Evolutionary conservation across 2,113 vertebrate species (phyloP).

Genomic region (Halichoerus grypus): DNA sequence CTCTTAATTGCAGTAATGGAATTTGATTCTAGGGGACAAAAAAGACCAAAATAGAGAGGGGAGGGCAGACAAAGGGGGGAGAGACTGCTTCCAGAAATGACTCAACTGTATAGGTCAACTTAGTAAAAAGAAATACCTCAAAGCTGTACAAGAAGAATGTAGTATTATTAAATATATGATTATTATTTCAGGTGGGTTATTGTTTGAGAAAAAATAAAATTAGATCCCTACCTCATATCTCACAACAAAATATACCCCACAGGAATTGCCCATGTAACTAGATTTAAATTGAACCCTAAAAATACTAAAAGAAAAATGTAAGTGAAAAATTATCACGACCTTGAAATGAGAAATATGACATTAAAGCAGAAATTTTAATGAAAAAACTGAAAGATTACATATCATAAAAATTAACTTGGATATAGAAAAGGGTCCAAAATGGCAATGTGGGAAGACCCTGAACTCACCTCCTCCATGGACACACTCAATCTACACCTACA

Average conservation of each 20-base stretch:
- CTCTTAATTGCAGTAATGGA: conserved; percentile 34
- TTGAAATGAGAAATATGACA: conserved; percentile 29
- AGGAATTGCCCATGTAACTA: not conserved
- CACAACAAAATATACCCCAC: not conserved
- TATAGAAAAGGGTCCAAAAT: not conserved
- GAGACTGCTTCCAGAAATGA: not conserved
- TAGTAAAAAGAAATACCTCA: not conserved
- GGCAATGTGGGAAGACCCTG: not conserved
- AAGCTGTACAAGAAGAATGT: not conserved
- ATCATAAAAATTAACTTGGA: not conserved
- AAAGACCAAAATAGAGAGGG: not conserved
- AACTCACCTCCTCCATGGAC: not conserved
- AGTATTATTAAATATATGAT: not conserved
- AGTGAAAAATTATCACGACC: conserved; percentile 1
- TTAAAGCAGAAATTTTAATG: conserved; percentile 6
- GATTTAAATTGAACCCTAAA: conserved; percentile 28
- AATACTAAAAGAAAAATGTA: not conserved
- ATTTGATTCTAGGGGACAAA: not conserved
- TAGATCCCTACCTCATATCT: not conserved
- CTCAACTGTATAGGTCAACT: not conserved
- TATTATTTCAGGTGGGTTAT: not conserved
- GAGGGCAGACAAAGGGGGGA: not conserved
- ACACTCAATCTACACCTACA: not conserved
- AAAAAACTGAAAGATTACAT: not conserved
- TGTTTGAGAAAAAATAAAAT: conserved; percentile 17